These are phyloP conservation scores for Leistus spinibarbis DNA, from an alignment of 2,888 invertebrate species.

Conservation along the genomic window DNA sequence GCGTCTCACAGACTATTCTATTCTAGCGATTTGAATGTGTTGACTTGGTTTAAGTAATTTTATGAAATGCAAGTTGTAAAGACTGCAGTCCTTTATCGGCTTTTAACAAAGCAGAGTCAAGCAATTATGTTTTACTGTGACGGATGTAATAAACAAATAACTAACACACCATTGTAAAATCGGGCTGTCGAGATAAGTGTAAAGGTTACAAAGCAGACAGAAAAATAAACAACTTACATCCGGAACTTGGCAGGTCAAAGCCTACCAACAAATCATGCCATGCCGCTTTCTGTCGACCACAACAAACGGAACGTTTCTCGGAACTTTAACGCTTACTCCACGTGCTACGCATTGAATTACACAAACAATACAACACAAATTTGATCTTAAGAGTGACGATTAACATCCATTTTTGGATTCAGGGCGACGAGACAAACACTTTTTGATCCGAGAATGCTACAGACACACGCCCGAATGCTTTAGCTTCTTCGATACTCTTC, in stretches of 20 bases:
- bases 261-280: constrained; percentile 25
- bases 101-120: not conserved
- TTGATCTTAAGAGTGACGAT: not conserved
- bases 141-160: constrained; percentile 38
- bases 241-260: constrained; percentile 33
- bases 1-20: no score
- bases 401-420: no score
- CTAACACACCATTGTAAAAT: constrained; percentile 34
- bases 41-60: no score
- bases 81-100: no score
- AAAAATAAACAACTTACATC: constrained; percentile 38
- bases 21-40: no score
- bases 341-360: constrained; percentile 1
- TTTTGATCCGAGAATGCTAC: no score
- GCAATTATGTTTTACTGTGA: constrained; percentile 15
- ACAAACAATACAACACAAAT: not conserved
- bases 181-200: constrained; percentile 31
- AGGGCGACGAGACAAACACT: no score
- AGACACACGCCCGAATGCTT: no score
- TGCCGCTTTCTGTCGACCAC: constrained; percentile 15
- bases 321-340: not conserved
- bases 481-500: no score
- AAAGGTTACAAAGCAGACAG: constrained; percentile 37
- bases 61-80: not conserved
- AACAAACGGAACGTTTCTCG: not conserved